These are phyloP conservation scores for Spialia ferax DNA, from an alignment of 2,888 invertebrate genomes.

Conservation along the genomic window DNA sequence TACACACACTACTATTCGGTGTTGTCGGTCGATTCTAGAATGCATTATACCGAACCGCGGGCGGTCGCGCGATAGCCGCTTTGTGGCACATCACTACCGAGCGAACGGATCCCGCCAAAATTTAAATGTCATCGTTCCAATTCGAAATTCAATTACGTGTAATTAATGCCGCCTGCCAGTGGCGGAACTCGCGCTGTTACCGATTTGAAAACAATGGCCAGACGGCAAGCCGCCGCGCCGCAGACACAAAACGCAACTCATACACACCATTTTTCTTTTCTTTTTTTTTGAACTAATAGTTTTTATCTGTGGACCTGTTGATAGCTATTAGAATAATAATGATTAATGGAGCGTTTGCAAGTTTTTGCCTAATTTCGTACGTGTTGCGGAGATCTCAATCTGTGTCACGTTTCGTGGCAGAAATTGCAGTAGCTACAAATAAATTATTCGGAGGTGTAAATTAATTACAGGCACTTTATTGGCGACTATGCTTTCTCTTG, in stretches of 20 bases:
- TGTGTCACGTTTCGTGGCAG: slow-evolving; percentile 40
- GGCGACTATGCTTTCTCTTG: neutral
- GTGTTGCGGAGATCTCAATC: slow-evolving; percentile 47
- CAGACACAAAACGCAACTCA: slow-evolving; percentile 68
- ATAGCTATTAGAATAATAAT: slow-evolving; percentile 57
- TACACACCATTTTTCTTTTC: slow-evolving; percentile 58
- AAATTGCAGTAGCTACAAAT: slow-evolving; percentile 36
- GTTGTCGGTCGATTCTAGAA: slow-evolving; percentile 75
- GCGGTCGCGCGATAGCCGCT: slow-evolving; percentile 80
- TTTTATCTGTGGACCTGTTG: slow-evolving; percentile 58
- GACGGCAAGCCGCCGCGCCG: slow-evolving; percentile 65
- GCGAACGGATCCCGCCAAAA: slow-evolving; percentile 79
- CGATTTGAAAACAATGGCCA: slow-evolving; percentile 79
- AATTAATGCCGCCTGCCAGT: slow-evolving; percentile 86
- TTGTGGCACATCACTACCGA: slow-evolving; percentile 81
- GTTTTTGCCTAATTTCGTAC: slow-evolving; percentile 39
- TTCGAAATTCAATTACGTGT: slow-evolving; percentile 89
- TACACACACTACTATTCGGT: slow-evolving; percentile 83
- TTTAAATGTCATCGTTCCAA: slow-evolving; percentile 89
- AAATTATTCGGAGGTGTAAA: slow-evolving; percentile 22
- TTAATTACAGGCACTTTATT: slow-evolving; percentile 34
- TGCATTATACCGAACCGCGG: slow-evolving; percentile 78
- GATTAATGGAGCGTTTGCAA: slow-evolving; percentile 48
- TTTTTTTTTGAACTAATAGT: slow-evolving; percentile 46
- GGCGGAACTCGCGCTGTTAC: slow-evolving; percentile 77